These are phyloP conservation scores for Athene cunicularia DNA, from an alignment of 2,113 vertebrate species.

Conservation along the genomic window DNA sequence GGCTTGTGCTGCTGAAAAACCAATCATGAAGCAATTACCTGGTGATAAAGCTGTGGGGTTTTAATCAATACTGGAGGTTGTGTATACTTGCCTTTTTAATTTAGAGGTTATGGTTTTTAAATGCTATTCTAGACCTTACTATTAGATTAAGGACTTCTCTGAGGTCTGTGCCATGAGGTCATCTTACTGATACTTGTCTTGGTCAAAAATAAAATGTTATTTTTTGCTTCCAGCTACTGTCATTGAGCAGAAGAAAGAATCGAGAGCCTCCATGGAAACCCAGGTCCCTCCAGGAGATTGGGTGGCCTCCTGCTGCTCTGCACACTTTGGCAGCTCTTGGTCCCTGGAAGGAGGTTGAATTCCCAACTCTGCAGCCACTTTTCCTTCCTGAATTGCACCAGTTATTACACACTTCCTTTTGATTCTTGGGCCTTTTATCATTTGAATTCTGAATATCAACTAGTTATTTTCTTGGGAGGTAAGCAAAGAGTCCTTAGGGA, in stretches of 20 bases:
- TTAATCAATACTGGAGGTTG: not conserved
- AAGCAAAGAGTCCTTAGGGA: not conserved
- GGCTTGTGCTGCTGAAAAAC: not conserved
- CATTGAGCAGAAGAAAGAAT: not conserved
- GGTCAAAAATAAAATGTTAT: not conserved
- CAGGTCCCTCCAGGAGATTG: rapidly evolving
- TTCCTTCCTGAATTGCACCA: not conserved
- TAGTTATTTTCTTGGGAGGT: not conserved
- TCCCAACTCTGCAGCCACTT: not conserved
- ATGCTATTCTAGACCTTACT: not conserved
- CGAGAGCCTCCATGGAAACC: rapidly evolving
- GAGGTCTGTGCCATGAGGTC: not conserved
- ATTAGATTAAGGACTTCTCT: not conserved
- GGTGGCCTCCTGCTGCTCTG: not conserved
- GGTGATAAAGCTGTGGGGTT: conserved; percentile 15
- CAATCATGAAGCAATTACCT: not conserved
- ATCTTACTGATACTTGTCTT: not conserved
- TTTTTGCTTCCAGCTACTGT: not conserved
- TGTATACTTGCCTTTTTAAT: not conserved
- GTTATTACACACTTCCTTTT: not conserved
- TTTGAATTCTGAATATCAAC: not conserved
- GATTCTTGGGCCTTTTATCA: not conserved
- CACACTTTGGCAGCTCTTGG: not conserved
- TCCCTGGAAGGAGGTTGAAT: not conserved
- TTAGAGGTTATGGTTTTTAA: not conserved